Evolutionary conservation across 2,888 invertebrate species (phyloP), one percentile per base, ranked within the genome.

Genomic region (Eulithis prunata): DNA sequence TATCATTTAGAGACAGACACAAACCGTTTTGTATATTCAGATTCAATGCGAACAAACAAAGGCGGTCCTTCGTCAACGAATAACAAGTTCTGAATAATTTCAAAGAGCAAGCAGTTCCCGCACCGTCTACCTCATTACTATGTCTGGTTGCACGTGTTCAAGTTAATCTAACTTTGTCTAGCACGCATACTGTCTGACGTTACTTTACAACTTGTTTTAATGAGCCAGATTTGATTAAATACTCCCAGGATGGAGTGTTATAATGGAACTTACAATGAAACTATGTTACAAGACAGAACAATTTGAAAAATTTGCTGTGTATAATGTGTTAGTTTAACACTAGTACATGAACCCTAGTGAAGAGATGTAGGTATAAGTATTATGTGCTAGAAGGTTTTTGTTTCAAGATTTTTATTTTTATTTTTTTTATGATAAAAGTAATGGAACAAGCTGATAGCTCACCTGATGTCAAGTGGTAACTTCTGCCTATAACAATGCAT

Each of bases 81-180:
- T 38, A 55, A 49, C 47, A 62, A 59, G 46, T 61, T 75, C 21
- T 77, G 72, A 78, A 78, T 80, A 74, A 76, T 78, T 77, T 67
- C 71, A 45, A 55, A 56, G 51, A 52, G 51, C 43, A 36, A 55
- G 52, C 46, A 70, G 65, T 63, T 64, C 60, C 59, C 57, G 52
- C 66, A 63, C 45, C 59, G 72, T 75, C 74, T 64, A 73, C 66
- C 75, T 79, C 76, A 76, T 81, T 78, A 76, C 72, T 72, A 71
- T 69, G 71, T 71, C 67, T 75, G 65, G 71, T 43, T 62, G 74
- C 77, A 78, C 75, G 75, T 79, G 76, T 76, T 74, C 73, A 71
- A 76, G 73, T 75, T 79, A 78, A 81, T 81, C 75, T 78, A 81
- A 81, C 78, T 81, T 81, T 77, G 75, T 69, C 79, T 76, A 74